Conservation (phyloP, 1,140 invertebrate species). For the Elysia chlorotica region DNA sequence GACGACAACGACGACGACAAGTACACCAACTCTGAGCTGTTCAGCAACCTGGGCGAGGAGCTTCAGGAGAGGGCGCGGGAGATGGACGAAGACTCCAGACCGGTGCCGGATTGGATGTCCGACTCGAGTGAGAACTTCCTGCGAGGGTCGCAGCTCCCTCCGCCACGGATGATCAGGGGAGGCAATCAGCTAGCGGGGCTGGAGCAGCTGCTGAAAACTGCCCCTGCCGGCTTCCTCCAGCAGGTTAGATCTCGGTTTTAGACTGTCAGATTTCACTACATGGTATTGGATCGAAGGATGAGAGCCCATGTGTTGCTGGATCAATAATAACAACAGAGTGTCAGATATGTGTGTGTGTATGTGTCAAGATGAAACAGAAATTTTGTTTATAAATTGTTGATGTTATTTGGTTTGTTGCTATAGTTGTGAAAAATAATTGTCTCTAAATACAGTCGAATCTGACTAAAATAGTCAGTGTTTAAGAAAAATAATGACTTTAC, state of each 20-base stretch:
- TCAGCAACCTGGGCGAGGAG: slow-evolving; percentile 47
- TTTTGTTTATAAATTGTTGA: too few species aligned
- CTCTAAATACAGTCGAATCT: too few species aligned
- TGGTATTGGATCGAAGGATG: too few species aligned
- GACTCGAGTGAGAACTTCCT: slow-evolving; percentile 37
- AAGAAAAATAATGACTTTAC: too few species aligned
- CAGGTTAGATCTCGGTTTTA: slow-evolving; percentile 16
- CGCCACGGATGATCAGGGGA: slow-evolving; percentile 7
- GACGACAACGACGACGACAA: slow-evolving; percentile 37
- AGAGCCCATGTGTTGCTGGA: too few species aligned
- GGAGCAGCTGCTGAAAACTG: slow-evolving; percentile 15
- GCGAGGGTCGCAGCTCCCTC: slow-evolving; percentile 18
- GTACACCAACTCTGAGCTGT: slow-evolving; percentile 51
- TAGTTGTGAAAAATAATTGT: too few species aligned
- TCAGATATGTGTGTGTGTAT: too few species aligned
- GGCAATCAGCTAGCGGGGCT: slow-evolving; percentile 13
- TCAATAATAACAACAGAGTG: too few species aligned
- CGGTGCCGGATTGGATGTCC: slow-evolving; percentile 38
- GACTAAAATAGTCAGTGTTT: too few species aligned
- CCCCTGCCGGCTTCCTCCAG: slow-evolving; percentile 22
- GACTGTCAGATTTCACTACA: too few species aligned
- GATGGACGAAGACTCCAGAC: slow-evolving; percentile 32
- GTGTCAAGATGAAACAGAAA: too few species aligned
- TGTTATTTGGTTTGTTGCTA: too few species aligned
- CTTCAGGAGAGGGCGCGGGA: slow-evolving; percentile 24